Evolutionary conservation across 1,140 invertebrate genomes (phyloP).

Genomic region (Chrysopa pallens): DNA sequence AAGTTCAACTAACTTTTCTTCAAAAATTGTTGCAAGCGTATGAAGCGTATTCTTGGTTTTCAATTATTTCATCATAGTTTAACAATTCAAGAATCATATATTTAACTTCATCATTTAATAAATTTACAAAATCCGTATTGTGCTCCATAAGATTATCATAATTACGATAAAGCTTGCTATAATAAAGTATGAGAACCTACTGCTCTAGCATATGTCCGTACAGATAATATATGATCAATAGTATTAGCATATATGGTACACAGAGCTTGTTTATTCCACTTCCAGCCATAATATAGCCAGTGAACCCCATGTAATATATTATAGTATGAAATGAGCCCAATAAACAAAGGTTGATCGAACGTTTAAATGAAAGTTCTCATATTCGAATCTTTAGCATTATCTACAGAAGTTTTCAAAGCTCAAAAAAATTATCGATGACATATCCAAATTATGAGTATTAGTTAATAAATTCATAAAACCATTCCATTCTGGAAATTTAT

Average conservation of each 20-base stretch:
- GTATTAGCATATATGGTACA: constrained; percentile 10
- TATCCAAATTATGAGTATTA: constrained; percentile 7
- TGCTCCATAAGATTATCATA: constrained; percentile 5
- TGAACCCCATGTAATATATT: constrained; percentile 8
- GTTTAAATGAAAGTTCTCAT: constrained; percentile 8
- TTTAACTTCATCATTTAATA: too few relatives aligned
- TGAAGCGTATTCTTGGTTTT: too few relatives aligned
- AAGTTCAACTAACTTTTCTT: too few relatives aligned
- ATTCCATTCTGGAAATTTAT: constrained; percentile 6
- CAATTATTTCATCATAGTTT: too few relatives aligned
- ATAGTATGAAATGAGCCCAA: constrained; percentile 8
- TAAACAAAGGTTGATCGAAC: neutral
- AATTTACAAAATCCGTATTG: neutral
- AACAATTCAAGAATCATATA: too few relatives aligned
- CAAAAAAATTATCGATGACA: constrained; percentile 6
- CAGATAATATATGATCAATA: constrained; percentile 10
- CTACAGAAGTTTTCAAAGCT: too few relatives aligned
- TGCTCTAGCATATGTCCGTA: constrained; percentile 9
- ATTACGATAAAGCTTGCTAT: constrained; percentile 6
- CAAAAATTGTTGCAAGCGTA: too few relatives aligned
- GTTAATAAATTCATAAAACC: constrained; percentile 8
- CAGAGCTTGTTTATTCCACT: constrained; percentile 9
- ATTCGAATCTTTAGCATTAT: constrained; percentile 2
- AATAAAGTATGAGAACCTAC: constrained; percentile 10
- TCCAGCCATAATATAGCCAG: constrained; percentile 7